Percentiles rank a stretch among this genome's conserved stretches.
Evolutionary conservation across 2,888 invertebrate species (phyloP).

Genomic region (Unio delphinus): DNA sequence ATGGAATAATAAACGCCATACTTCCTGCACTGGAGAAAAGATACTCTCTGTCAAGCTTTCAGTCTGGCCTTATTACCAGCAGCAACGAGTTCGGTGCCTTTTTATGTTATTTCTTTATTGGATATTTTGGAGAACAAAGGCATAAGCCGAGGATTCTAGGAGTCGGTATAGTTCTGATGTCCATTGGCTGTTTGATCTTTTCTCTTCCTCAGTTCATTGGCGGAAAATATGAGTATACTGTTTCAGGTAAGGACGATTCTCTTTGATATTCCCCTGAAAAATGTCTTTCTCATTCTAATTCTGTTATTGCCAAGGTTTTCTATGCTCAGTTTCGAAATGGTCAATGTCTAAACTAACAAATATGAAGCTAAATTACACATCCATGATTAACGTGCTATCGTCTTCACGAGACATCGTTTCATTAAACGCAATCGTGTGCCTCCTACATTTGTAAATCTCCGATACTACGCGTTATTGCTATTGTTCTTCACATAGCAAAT

Average conservation of each 20-base stretch:
- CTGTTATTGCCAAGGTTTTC: no score
- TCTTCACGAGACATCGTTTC: no score
- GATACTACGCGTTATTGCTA: no score
- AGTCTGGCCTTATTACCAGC: slow-evolving; percentile 43
- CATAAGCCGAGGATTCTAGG: slow-evolving; percentile 50
- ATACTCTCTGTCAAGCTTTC: slow-evolving; percentile 37
- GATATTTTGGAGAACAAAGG: slow-evolving; percentile 41
- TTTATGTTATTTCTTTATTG: slow-evolving; percentile 30
- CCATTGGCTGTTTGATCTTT: slow-evolving; percentile 44
- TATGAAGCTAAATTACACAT: no score
- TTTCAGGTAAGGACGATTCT: slow-evolving; percentile 30
- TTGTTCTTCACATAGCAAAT: no score
- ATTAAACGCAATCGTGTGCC: no score
- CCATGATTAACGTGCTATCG: no score
- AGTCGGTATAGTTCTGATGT: slow-evolving; percentile 39
- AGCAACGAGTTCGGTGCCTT: slow-evolving; percentile 47
- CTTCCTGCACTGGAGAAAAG: slow-evolving; percentile 48
- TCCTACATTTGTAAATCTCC: no score
- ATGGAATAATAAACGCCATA: slow-evolving; percentile 50
- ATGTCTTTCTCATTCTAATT: no score
- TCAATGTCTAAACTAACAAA: no score
- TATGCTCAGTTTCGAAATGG: no score
- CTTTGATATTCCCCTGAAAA: no score
- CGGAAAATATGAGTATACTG: slow-evolving; percentile 36
- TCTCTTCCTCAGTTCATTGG: slow-evolving; percentile 46